Evolutionary conservation across 2,888 invertebrate genomes (phyloP).

Genomic region (Drosophila mettleri): DNA sequence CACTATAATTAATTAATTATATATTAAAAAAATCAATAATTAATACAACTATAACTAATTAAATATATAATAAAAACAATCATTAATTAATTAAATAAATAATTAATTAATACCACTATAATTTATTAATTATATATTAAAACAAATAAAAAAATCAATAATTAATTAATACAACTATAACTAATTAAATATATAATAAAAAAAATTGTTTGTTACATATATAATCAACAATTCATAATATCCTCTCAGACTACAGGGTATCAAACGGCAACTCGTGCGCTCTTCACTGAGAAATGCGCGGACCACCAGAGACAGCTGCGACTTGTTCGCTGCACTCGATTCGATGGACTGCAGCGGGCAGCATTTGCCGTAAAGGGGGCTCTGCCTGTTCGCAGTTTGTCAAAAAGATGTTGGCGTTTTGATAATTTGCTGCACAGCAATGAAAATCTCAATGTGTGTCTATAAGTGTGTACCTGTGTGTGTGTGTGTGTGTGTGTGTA

Average conservation of each 20-base stretch:
- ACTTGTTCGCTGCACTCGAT: conserved; percentile 32
- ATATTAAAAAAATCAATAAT: no score
- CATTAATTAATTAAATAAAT: no score
- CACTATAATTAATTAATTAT: no score
- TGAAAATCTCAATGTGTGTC: conserved; percentile 27
- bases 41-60: no score
- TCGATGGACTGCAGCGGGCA: conserved; percentile 3
- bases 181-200: no score
- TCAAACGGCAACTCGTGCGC: conserved; percentile 61
- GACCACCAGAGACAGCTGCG: conserved; percentile 69
- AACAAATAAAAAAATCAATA: no score
- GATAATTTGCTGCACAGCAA: conserved; percentile 75
- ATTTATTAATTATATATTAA: no score
- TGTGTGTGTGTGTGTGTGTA: conserved; percentile 60
- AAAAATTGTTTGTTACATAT: background rate
- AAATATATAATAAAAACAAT: no score
- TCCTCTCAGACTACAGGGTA: background rate
- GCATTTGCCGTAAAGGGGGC: conserved; percentile 13
- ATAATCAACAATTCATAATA: background rate
- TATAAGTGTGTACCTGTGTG: no score
- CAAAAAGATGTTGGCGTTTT: conserved; percentile 78
- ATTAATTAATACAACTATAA: no score
- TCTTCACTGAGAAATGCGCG: conserved; percentile 59
- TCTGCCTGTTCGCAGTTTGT: conserved; percentile 70
- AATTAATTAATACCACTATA: no score